Base-by-base conservation (phyloP, 2,888 invertebrate genomes). In the Xanthia icteritia region DNA sequence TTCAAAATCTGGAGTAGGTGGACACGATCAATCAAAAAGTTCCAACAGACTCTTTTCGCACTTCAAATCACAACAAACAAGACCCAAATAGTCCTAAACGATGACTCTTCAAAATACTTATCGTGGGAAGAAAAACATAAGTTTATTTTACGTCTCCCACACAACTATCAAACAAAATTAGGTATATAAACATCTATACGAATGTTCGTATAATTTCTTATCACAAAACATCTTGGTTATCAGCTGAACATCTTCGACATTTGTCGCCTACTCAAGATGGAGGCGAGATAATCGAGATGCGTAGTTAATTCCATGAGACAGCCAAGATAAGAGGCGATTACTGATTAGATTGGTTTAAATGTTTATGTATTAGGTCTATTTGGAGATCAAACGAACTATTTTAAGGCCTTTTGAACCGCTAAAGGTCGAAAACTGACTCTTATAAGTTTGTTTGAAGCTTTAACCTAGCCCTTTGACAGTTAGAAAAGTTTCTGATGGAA, bases 231-330 rank as follows among this genome's bases (percentile, higher is more conserved):
- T 83, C 76, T 73, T 2, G 0, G 60, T 73, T 71, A 83, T 83
- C 83, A 45, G 8, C n/a, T 23, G 11, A 71, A 73, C 81, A 83
- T 83, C 81, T 81, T n/a, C 9, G 15, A 79, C 73, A 84, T 77
- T 68, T 75, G 76, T 68, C 82, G 74, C 82, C 84, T 81, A 71
- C 73, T 76, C 60, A 71, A 77, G 70, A 85, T 76, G 3, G 20
- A 45, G 5, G 61, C 23, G 3, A 73, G 73, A 79, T 83, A 63
- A 72, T 48, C 48, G 15, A 51, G 51, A 78, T 56, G 51, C 63
- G 51, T 82, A 77, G 79, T 86, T 84, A 86, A 86, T 84, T 71
- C 56, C 15, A 67, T 54, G 56, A 64, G 67, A 77, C 13, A 61
- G 76, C 73, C 69, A 77, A 73, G 75, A 75, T 76, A 56, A 70